Conservation (phyloP, 2,797 vertebrate species). For the Acipenser transmontanus region DNA sequence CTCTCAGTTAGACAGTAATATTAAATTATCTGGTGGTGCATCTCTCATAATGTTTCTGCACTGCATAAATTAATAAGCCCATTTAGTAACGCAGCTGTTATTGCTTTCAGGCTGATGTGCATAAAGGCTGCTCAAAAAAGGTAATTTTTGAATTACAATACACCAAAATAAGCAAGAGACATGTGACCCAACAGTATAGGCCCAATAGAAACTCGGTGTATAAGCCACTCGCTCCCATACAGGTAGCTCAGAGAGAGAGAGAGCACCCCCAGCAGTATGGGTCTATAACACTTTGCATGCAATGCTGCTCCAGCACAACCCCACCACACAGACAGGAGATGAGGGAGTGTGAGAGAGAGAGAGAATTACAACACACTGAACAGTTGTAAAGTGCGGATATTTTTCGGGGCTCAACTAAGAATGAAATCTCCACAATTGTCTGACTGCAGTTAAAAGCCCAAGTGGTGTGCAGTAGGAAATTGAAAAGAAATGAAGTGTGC, state of each 20-base stretch:
- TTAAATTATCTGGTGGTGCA: constrained; percentile 43
- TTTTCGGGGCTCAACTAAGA: constrained; percentile 17
- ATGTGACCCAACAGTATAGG: too few species aligned
- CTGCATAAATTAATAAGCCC: constrained; percentile 39
- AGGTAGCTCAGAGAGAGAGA: background rate
- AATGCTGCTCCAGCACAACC: background rate
- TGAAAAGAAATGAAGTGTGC: constrained; percentile 50
- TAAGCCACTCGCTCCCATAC: too few species aligned
- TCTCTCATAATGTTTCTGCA: constrained; percentile 37
- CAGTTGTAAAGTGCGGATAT: constrained; percentile 13
- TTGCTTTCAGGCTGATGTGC: too few species aligned
- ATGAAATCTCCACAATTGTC: constrained; percentile 12
- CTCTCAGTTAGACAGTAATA: constrained; percentile 41
- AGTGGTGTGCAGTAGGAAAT: constrained; percentile 31
- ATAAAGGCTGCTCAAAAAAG: too few species aligned
- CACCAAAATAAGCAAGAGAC: too few species aligned
- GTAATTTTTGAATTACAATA: too few species aligned
- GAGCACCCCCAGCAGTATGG: background rate
- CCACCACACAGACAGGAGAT: background rate
- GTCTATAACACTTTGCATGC: too few species aligned
- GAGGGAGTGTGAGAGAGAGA: constrained; percentile 14
- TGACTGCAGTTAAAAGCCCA: constrained; percentile 20
- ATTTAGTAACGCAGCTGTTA: constrained; percentile 30
- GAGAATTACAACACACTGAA: constrained; percentile 22
- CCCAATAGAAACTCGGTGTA: too few species aligned